A percentile compares a stretch with the other conserved stretches of the same genome.
Evolutionary conservation across 2,113 vertebrate genomes (phyloP).

Genomic region (Nothoprocta perdicaria): DNA sequence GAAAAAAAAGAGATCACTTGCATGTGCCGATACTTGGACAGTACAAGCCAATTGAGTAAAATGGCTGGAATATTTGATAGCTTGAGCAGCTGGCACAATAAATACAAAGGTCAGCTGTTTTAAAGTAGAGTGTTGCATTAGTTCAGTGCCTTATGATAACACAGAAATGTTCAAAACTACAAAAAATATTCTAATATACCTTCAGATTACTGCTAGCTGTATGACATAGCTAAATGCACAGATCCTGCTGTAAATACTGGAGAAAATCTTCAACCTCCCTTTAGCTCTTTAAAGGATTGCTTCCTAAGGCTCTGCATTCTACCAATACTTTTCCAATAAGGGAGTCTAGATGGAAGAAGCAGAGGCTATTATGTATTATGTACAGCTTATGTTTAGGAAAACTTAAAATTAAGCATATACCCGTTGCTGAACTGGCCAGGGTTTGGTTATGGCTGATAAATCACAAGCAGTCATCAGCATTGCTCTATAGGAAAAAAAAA

Average conservation of each 20-base stretch:
- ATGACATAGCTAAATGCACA: not conserved
- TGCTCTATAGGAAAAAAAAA: constrained; percentile 79
- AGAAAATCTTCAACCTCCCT: not conserved
- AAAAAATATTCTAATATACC: not conserved
- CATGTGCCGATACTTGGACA: not conserved
- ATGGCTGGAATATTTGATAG: not conserved
- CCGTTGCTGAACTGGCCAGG: constrained; percentile 96
- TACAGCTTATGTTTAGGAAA: not conserved
- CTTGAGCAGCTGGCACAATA: not conserved
- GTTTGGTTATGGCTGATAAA: constrained; percentile 98
- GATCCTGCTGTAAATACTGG: not conserved
- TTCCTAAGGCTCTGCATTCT: not conserved
- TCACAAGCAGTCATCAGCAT: constrained; percentile 99
- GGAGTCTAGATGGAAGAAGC: not conserved
- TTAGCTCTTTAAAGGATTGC: not conserved
- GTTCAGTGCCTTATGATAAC: not conserved
- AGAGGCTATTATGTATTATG: not conserved
- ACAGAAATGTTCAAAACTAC: not conserved
- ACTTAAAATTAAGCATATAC: constrained; percentile 73
- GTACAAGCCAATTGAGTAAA: not conserved
- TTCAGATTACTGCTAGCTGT: not conserved
- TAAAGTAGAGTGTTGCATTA: not conserved
- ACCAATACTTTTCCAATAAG: not conserved
- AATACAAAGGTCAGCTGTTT: not conserved
- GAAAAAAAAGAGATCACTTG: not conserved